Conservation (phyloP, 2,888 invertebrate genomes). For the Corbicula japonica region DNA sequence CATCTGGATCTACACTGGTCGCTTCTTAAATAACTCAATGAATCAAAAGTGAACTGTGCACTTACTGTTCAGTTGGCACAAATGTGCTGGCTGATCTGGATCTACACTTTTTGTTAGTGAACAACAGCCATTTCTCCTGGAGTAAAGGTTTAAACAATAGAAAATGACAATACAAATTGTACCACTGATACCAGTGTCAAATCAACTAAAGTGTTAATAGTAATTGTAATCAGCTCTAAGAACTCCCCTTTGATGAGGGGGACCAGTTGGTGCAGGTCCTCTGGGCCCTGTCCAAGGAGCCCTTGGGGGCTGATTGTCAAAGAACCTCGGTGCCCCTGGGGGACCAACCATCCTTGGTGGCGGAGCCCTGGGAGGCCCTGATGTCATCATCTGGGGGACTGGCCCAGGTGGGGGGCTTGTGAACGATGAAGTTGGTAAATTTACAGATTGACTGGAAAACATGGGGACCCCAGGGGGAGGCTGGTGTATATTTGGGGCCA, state of each 20-base stretch:
- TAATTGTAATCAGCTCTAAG: slow-evolving; percentile 70
- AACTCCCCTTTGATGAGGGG: slow-evolving; percentile 50
- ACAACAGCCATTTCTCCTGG: too few relatives aligned
- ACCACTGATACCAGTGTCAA: too few relatives aligned
- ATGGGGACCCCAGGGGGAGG: slow-evolving; percentile 60
- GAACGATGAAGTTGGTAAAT: slow-evolving; percentile 42
- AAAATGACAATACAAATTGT: too few relatives aligned
- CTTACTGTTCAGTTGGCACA: too few relatives aligned
- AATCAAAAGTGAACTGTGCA: too few relatives aligned
- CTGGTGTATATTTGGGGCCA: slow-evolving; percentile 66
- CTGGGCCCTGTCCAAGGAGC: slow-evolving; percentile 62
- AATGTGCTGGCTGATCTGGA: too few relatives aligned
- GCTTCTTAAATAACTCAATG: too few relatives aligned
- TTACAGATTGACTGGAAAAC: slow-evolving; percentile 60
- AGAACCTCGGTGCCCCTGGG: slow-evolving; percentile 59
- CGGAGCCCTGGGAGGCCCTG: slow-evolving; percentile 54
- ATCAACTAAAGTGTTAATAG: slow-evolving; percentile 54
- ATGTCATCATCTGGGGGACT: slow-evolving; percentile 28
- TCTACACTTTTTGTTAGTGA: too few relatives aligned
- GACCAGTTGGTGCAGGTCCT: slow-evolving; percentile 32
- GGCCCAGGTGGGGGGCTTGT: slow-evolving; percentile 56
- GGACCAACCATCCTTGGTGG: slow-evolving; percentile 64
- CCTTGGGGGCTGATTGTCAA: slow-evolving; percentile 55
- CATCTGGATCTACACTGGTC: too few relatives aligned
- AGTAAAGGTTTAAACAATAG: too few relatives aligned